These are phyloP conservation scores for Lathronympha strigana DNA, from an alignment of 2,888 invertebrate species.

Conservation along the genomic window DNA sequence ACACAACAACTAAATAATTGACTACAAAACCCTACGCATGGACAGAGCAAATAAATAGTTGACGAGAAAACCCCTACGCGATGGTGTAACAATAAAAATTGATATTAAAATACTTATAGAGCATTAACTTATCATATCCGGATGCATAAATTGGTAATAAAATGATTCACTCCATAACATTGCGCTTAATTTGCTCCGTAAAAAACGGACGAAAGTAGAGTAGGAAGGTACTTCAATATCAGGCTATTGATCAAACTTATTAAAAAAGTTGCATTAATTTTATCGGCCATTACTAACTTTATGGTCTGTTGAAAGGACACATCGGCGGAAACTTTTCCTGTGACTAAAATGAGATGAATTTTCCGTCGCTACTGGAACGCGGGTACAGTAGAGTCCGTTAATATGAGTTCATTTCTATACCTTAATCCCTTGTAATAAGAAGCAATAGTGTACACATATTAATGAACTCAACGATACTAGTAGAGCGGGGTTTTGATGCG, in stretches of 20 bases:
- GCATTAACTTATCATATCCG: too few species aligned
- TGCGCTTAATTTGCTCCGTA: background rate
- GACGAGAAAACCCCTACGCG: too few species aligned
- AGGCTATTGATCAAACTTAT: slow-evolving; percentile 40
- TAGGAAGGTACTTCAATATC: slow-evolving; percentile 20
- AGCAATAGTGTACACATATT: too few species aligned
- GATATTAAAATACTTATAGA: too few species aligned
- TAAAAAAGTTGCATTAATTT: slow-evolving; percentile 39
- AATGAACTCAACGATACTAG: too few species aligned
- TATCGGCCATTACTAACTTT: slow-evolving; percentile 38
- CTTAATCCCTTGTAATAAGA: too few species aligned
- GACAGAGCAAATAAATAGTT: too few species aligned
- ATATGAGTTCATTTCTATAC: too few species aligned
- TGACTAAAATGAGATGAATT: slow-evolving; percentile 22
- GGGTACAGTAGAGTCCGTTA: background rate
- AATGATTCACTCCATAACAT: background rate
- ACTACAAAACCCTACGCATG: too few species aligned
- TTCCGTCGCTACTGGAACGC: background rate
- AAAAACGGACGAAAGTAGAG: background rate
- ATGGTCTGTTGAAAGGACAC: slow-evolving; percentile 31
- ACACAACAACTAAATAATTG: too few species aligned
- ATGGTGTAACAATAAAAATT: too few species aligned
- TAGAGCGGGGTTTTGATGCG: background rate
- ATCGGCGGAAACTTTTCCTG: slow-evolving; percentile 33
- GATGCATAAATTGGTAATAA: background rate